Percentiles rank a stretch among this genome's conserved stretches.
These are phyloP conservation scores for Muscina levida DNA, from an alignment of 2,888 invertebrate genomes.

Conservation along the genomic window DNA sequence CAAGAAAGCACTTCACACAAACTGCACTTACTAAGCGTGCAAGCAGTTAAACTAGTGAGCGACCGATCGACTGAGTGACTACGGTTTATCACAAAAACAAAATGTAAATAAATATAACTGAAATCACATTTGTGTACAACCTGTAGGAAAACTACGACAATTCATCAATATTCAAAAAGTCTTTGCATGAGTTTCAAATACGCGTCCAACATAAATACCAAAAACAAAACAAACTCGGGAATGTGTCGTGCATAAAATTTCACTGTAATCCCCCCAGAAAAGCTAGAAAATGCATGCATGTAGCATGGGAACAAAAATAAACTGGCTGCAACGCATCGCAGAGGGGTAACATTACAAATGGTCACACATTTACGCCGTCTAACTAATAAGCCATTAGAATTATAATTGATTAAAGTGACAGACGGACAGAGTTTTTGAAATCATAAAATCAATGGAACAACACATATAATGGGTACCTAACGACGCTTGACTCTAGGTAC, in stretches of 20 bases:
- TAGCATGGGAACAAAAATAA: too few species aligned
- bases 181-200: slow-evolving; percentile 36
- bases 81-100: not conserved
- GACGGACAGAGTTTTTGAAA: slow-evolving; percentile 8
- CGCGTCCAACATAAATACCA: slow-evolving; percentile 12
- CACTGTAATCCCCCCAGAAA: not conserved
- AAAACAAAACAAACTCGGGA: not conserved
- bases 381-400: slow-evolving; percentile 53
- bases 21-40: not conserved
- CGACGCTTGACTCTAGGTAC: not conserved
- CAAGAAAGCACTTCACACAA: slow-evolving; percentile 14
- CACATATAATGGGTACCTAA: not conserved
- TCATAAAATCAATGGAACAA: slow-evolving; percentile 11
- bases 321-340: too few species aligned
- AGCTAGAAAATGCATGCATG: too few species aligned
- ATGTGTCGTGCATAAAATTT: not conserved
- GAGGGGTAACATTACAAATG: too few species aligned
- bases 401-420: slow-evolving; percentile 48
- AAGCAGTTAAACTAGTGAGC: too few species aligned
- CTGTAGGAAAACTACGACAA: not conserved
- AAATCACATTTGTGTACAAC: too few species aligned
- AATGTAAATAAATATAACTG: not conserved
- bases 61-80: too few species aligned
- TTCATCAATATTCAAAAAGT: slow-evolving; percentile 22
- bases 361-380: too few species aligned